phyloP scores from a whole-genome alignment of 2,797 vertebrate species.

The Anguilla marmorata region DNA sequence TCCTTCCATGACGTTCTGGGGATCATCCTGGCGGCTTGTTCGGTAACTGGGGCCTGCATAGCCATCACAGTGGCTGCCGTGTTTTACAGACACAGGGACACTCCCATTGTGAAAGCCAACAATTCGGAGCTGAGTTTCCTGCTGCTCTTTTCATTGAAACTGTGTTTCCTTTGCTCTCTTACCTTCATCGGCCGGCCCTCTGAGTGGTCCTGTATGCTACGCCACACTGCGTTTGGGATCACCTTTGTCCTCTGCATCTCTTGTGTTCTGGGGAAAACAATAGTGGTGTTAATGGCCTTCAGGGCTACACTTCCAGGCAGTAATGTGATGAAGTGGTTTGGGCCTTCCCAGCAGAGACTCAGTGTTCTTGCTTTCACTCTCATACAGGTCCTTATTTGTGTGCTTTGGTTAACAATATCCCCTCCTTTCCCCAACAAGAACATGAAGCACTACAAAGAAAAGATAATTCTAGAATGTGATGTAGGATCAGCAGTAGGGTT shows the following conservation, averaged over 20 bases:
- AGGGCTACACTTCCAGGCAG: conserved; percentile 62
- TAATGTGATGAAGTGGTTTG: conserved; percentile 67
- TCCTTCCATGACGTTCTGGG: conserved; percentile 44
- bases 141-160: background rate
- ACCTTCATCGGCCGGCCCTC: conserved; percentile 64
- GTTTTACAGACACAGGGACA: conserved; percentile 41
- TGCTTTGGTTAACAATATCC: too few species aligned
- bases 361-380: conserved; percentile 60
- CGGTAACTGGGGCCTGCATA: background rate
- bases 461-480: too few species aligned
- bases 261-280: conserved; percentile 64
- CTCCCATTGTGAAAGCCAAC: conserved; percentile 55
- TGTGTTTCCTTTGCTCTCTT: conserved; percentile 59
- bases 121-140: conserved; percentile 58
- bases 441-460: too few species aligned
- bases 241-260: conserved; percentile 65
- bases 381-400: conserved; percentile 28
- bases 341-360: conserved; percentile 63
- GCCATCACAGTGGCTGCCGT: background rate
- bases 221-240: conserved; percentile 61
- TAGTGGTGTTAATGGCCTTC: conserved; percentile 67
- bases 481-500: too few species aligned
- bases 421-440: too few species aligned
- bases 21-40: background rate
- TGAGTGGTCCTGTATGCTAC: conserved; percentile 65